Evolutionary conservation across 2,797 vertebrate genomes (phyloP), one percentile per base, ranked within the genome.

Genomic region (Cuniculus paca): DNA sequence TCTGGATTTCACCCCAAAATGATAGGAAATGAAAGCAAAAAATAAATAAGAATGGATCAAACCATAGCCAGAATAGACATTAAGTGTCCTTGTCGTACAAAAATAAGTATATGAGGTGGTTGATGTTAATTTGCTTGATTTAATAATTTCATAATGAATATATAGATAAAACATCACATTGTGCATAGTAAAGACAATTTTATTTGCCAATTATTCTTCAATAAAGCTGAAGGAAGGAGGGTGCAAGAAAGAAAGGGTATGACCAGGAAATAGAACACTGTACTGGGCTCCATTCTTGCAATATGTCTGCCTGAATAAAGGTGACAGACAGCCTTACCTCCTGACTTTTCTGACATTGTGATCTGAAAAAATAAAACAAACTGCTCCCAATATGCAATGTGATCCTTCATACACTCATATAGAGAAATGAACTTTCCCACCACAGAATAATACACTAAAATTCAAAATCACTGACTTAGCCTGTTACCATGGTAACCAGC

Each of bases 401-500:
- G 17, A 70, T 13, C 6, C 48, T 70, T 91, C 50, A 31, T 5
- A 52, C 16, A 78, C 16, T 50, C 3, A 6, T 0, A 54, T 24
- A 87, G 34, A 74, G 68, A 96, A 96, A 92, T 24, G 79, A 78
- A 96, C 58, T 84, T 83, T 78, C 19, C 83, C 8, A 45, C 16
- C 31, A 42, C 0, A 24, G 78, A 90, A 80, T n/a, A 84, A 89
- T 34, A 95, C 20, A 52, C 39, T 68, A 72, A 90, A 90, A 96
- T 97, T 97, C 79, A 88, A 95, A 92, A 68, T 89, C 92, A 54
- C 86, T 90, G 56, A 74, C 77, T 96, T 82, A 94, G 93, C 87
- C 92, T 82, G 97, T 98, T 98, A 68, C 96, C 91, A 89, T 34
- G 88, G 98, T 19, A 97, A 96, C 97, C 17, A 22, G 93, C 74